Percentiles rank a stretch among this genome's conserved stretches.
These are phyloP conservation scores for Drosophila setifemur DNA, from an alignment of 1,140 invertebrate species.

Conservation along the genomic window DNA sequence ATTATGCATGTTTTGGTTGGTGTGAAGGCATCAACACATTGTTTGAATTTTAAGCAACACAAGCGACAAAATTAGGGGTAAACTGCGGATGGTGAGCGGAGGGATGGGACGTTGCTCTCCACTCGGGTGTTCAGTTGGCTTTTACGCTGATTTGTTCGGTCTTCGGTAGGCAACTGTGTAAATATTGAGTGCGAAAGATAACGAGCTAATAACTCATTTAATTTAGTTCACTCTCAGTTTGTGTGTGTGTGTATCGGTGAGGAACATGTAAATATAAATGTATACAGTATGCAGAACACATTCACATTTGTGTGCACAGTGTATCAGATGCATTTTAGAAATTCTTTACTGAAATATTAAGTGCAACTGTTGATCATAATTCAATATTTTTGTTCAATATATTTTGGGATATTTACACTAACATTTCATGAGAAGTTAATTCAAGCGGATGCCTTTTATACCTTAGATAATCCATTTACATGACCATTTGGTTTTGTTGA, in stretches of 20 bases:
- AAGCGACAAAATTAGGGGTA: constrained; percentile 52
- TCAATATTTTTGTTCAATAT: too few species aligned
- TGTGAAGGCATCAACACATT: constrained; percentile 82
- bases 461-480: too few species aligned
- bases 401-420: too few species aligned
- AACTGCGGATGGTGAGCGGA: background rate
- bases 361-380: too few species aligned
- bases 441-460: too few species aligned
- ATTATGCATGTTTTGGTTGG: constrained; percentile 81
- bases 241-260: background rate
- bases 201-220: constrained; percentile 77
- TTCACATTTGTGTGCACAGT: too few species aligned
- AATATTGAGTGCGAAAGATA: constrained; percentile 74
- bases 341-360: too few species aligned
- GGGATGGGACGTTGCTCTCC: background rate
- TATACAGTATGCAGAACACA: too few species aligned
- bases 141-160: constrained; percentile 14
- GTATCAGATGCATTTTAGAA: too few species aligned
- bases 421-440: too few species aligned
- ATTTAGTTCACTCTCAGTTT: constrained; percentile 18
- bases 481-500: too few species aligned
- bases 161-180: constrained; percentile 65
- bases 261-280: too few species aligned
- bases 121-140: background rate
- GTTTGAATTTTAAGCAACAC: constrained; percentile 77